Evolutionary conservation across 2,888 invertebrate species (phyloP).

Genomic region (Agapetus fuscipes): DNA sequence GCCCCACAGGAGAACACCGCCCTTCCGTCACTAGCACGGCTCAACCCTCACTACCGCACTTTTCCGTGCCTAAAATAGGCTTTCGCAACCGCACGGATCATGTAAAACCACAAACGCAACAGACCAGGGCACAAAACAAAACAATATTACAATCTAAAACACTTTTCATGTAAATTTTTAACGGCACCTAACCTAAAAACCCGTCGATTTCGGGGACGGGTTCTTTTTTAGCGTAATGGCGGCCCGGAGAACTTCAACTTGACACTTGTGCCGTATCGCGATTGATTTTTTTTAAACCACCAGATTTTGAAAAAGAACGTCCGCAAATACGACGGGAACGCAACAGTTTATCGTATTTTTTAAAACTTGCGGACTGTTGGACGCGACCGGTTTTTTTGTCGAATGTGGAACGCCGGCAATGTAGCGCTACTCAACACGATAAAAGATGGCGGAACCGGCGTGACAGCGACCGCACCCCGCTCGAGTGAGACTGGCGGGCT

Average conservation of each 20-base stretch:
- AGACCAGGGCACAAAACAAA: no score
- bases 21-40: slow-evolving; percentile 40
- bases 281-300: slow-evolving; percentile 13
- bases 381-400: slow-evolving; percentile 15
- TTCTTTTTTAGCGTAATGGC: slow-evolving; percentile 18
- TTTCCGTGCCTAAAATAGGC: slow-evolving; percentile 11
- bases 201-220: no score
- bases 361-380: no score
- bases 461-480: slow-evolving; percentile 53
- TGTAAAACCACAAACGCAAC: no score
- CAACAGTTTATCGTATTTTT: no score
- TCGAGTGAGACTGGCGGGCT: slow-evolving; percentile 49
- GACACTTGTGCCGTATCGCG: slow-evolving; percentile 12
- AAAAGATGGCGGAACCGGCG: slow-evolving; percentile 52
- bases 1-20: slow-evolving; percentile 38
- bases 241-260: slow-evolving; percentile 15
- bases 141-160: no score
- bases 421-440: slow-evolving; percentile 37
- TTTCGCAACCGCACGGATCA: slow-evolving; percentile 7
- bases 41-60: slow-evolving; percentile 13
- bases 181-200: slow-evolving; percentile 20
- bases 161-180: no score
- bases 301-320: no score
- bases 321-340: no score
- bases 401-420: slow-evolving; percentile 15